Percentiles rank a stretch among this genome's conserved stretches.
These are phyloP conservation scores for Rhabdornis inornatus DNA, from an alignment of 2,113 vertebrate genomes.

Conservation along the genomic window DNA sequence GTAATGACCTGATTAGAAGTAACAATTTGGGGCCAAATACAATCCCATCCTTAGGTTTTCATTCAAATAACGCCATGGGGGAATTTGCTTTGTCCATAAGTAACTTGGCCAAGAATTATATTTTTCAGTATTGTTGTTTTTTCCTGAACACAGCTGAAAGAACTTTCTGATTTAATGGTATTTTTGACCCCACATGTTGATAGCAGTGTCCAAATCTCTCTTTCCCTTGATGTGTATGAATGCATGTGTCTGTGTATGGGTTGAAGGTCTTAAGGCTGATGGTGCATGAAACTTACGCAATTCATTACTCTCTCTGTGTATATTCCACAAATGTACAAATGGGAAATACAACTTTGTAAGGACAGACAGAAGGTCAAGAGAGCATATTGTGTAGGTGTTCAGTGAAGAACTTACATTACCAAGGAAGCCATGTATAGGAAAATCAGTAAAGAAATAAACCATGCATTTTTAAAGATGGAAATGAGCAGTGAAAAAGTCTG, in stretches of 20 bases:
- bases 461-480: background rate
- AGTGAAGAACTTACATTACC: conserved; percentile 18
- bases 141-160: conserved; percentile 62
- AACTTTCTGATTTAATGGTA: conserved; percentile 59
- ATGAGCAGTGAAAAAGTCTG: background rate
- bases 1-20: conserved; percentile 31
- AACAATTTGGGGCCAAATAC: conserved; percentile 32
- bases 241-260: conserved; percentile 1
- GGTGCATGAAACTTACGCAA: conserved; percentile 55
- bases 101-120: conserved; percentile 54
- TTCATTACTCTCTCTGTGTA: conserved; percentile 36
- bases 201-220: conserved; percentile 70
- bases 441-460: conserved; percentile 24
- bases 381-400: conserved; percentile 47
- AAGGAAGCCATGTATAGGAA: conserved; percentile 53
- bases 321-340: conserved; percentile 31
- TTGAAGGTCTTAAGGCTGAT: conserved; percentile 63
- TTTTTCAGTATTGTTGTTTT: conserved; percentile 61
- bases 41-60: background rate
- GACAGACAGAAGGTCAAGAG: conserved; percentile 3
- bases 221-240: conserved; percentile 53
- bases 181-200: conserved; percentile 65
- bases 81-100: conserved; percentile 49
- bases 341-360: background rate
- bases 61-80: background rate